Evolutionary conservation across 2,113 vertebrate species (phyloP).

Genomic region (Capreolus pygargus): DNA sequence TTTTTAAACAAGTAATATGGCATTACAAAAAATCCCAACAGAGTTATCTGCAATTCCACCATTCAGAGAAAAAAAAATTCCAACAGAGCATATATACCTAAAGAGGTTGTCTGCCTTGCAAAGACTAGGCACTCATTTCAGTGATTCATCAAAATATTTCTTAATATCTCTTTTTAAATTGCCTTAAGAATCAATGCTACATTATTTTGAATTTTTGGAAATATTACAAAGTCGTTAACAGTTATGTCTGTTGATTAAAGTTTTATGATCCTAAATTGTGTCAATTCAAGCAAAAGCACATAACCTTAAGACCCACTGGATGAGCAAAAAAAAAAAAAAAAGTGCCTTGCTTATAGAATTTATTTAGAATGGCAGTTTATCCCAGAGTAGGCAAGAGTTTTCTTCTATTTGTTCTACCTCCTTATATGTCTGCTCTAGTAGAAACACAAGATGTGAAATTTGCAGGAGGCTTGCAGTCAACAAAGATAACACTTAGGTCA

Average conservation of each 20-base stretch:
- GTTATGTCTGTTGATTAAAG: not conserved
- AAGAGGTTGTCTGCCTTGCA: not conserved
- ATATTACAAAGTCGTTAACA: not conserved
- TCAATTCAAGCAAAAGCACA: not conserved
- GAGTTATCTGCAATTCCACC: not conserved
- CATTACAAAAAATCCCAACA: not conserved
- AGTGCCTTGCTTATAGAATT: not conserved
- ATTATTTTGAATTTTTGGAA: not conserved
- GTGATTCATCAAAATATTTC: not conserved
- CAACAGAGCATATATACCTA: not conserved
- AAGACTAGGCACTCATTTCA: not conserved
- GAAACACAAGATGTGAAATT: conserved; percentile 22
- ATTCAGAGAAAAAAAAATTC: not conserved
- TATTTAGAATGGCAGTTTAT: not conserved
- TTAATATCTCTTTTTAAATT: not conserved
- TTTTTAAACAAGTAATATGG: not conserved
- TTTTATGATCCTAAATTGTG: conserved; percentile 12
- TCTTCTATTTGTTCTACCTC: not conserved
- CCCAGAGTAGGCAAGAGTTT: not conserved
- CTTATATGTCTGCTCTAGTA: not conserved
- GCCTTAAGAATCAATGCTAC: not conserved
- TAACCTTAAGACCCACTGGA: not conserved
- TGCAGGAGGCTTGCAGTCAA: not conserved
- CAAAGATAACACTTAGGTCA: not conserved
- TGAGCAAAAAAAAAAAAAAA: not conserved